These are phyloP conservation scores for Scyliorhinus canicula DNA, from an alignment of 2,797 vertebrate genomes.

Conservation along the genomic window DNA sequence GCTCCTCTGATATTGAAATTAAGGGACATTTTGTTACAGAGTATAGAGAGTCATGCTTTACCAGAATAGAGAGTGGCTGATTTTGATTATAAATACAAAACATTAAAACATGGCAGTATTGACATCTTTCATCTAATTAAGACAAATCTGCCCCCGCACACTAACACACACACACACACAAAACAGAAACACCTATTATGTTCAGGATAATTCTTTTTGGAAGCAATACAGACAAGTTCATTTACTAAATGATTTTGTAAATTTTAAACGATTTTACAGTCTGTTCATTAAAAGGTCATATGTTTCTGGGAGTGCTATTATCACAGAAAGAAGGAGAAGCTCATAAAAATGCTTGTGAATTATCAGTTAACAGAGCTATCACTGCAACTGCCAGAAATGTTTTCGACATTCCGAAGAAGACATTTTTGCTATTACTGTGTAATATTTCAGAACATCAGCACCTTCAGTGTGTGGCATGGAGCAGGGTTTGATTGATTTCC, in stretches of 20 bases:
- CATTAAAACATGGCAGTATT: background rate
- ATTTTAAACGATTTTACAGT: constrained; percentile 21
- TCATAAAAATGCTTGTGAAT: constrained; percentile 26
- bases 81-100: background rate
- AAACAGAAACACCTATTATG: background rate
- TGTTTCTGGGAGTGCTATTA: constrained; percentile 22
- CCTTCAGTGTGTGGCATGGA: constrained; percentile 5
- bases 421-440: constrained; percentile 37
- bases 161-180: background rate
- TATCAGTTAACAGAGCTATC: constrained; percentile 26
- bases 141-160: background rate
- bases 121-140: background rate
- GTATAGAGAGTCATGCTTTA: background rate
- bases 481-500: constrained; percentile 38
- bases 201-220: background rate
- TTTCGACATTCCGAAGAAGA: constrained; percentile 37
- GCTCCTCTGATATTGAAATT: background rate
- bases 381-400: constrained; percentile 8
- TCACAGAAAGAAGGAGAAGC: constrained; percentile 3
- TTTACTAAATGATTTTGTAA: background rate
- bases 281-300: constrained; percentile 37
- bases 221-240: background rate
- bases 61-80: background rate
- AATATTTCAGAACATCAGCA: constrained; percentile 37
- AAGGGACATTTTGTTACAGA: background rate